These are phyloP conservation scores for Horisme vitalbata DNA, from an alignment of 2,888 invertebrate genomes.

Conservation along the genomic window DNA sequence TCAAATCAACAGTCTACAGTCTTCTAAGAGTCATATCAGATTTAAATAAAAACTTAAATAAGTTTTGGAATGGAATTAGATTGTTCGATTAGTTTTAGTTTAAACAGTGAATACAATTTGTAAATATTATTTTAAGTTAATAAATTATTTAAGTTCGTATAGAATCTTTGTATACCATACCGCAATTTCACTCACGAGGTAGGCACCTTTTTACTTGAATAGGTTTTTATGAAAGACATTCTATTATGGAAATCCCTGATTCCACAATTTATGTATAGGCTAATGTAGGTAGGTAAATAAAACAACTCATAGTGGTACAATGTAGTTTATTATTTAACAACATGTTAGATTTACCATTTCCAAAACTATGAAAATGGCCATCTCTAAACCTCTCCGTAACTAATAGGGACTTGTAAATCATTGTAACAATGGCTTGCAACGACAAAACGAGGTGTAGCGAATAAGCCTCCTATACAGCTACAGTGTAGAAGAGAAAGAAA, in stretches of 20 bases:
- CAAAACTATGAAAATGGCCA: conserved; percentile 79
- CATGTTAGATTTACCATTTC: conserved; percentile 81
- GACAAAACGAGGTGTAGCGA: conserved; percentile 57
- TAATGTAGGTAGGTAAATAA: too few species aligned
- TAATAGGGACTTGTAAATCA: conserved; percentile 74
- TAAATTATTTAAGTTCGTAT: too few species aligned
- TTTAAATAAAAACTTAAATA: conserved; percentile 64
- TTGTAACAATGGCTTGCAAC: conserved; percentile 72
- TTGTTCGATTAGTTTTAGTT: conserved; percentile 54
- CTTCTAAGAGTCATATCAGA: conserved; percentile 56
- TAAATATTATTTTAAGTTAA: conserved; percentile 9
- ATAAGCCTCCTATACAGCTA: conserved; percentile 64
- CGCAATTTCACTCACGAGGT: background rate
- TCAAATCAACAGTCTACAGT: conserved; percentile 58
- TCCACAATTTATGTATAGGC: too few species aligned
- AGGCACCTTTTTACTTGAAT: too few species aligned
- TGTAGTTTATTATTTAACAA: conserved; percentile 87
- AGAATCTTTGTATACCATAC: too few species aligned
- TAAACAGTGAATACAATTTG: conserved; percentile 40
- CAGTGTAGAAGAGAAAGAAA: conserved; percentile 44
- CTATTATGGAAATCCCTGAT: too few species aligned
- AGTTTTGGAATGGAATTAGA: conserved; percentile 58
- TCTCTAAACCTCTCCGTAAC: conserved; percentile 81
- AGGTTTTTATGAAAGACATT: too few species aligned
- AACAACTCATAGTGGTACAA: conserved; percentile 82